Evolutionary conservation across 2,113 vertebrate genomes (phyloP).

Genomic region (Hystrix cristata): DNA sequence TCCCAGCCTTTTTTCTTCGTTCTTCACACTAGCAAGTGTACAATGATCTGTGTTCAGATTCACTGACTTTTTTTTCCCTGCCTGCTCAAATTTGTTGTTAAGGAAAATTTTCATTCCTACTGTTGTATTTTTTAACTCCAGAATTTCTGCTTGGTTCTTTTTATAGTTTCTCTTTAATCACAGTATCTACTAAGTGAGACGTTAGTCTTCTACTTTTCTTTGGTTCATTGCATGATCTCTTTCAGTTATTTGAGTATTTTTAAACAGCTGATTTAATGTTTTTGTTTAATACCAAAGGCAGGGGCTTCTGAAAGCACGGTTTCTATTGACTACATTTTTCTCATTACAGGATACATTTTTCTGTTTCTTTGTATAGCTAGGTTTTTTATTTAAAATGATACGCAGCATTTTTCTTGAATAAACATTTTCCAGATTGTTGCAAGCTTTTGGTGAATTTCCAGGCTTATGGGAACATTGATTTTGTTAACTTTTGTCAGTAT

Average conservation of each 20-base stretch:
- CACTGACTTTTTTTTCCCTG: not conserved
- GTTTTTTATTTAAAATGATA: not conserved
- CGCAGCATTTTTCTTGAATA: not conserved
- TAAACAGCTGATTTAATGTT: not conserved
- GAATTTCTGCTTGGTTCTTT: conserved; percentile 16
- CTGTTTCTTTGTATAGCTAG: not conserved
- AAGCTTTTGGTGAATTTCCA: not conserved
- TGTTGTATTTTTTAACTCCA: not conserved
- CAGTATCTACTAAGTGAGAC: not conserved
- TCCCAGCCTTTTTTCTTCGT: not conserved
- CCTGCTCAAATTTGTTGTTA: not conserved
- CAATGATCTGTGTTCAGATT: not conserved
- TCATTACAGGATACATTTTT: not conserved
- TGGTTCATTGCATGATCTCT: not conserved
- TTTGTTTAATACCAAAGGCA: not conserved
- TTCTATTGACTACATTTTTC: not conserved
- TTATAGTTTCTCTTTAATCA: not conserved
- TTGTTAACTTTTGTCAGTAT: not conserved
- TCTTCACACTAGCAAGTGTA: not conserved
- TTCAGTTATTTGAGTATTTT: not conserved
- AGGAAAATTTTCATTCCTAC: not conserved
- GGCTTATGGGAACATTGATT: not conserved
- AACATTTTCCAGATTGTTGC: not conserved
- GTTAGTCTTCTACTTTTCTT: not conserved
- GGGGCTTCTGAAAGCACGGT: not conserved